A percentile compares a stretch with the other conserved stretches of the same genome.
phyloP scores from a whole-genome alignment of 2,797 vertebrate genomes.

The Rachycentron canadum region DNA sequence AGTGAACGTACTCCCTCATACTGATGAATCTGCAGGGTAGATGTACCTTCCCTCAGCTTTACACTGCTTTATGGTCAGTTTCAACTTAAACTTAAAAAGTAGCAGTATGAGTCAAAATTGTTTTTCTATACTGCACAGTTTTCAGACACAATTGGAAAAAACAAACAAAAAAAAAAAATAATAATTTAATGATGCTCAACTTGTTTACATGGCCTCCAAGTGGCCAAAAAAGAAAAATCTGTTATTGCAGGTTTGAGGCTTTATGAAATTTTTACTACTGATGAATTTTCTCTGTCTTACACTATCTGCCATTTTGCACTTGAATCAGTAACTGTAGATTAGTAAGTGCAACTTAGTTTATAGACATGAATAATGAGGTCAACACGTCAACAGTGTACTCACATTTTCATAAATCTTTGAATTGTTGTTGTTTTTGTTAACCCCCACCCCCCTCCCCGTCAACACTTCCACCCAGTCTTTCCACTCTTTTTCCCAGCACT shows the following conservation, averaged over 20 bases:
- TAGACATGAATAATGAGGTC: background rate
- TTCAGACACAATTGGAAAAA: too few species aligned
- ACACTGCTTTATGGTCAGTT: background rate
- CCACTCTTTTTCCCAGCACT: constrained; percentile 11
- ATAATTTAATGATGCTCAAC: background rate
- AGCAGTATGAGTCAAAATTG: too few species aligned
- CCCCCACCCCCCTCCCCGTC: too few species aligned
- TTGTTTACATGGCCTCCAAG: background rate
- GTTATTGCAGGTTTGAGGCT: background rate
- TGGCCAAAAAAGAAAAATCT: background rate
- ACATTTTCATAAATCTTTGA: constrained; percentile 1
- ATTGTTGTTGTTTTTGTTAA: too few species aligned
- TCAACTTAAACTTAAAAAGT: too few species aligned
- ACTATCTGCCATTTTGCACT: background rate
- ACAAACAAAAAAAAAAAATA: too few species aligned
- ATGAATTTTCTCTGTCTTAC: background rate
- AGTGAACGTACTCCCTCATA: background rate
- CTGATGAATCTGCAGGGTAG: background rate
- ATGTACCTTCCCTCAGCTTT: background rate
- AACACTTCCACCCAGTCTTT: constrained; percentile 2
- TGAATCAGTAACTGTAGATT: background rate
- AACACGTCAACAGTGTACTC: background rate
- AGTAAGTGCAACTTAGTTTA: background rate
- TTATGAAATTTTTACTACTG: background rate
- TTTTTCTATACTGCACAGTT: too few species aligned